Conservation (phyloP, 1,140 invertebrate genomes). For the Pygmarrhopalites habei region DNA sequence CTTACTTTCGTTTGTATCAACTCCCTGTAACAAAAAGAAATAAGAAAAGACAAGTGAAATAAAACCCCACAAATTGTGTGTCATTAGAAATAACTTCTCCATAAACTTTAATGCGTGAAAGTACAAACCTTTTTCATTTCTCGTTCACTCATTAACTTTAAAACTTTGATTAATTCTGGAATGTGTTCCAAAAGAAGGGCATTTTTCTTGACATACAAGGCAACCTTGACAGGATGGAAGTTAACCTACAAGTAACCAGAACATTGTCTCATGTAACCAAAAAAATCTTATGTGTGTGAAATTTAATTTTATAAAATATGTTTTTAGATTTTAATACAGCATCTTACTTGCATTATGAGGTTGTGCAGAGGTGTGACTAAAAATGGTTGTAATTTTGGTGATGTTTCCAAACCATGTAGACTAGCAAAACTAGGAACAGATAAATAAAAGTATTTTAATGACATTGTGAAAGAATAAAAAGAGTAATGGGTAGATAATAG, state of each 20-base stretch:
- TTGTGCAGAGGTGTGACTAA: conserved; percentile 72
- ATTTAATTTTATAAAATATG: not conserved
- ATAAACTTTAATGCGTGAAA: not conserved
- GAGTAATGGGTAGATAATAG: too few relatives aligned
- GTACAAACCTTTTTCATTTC: conserved; percentile 63
- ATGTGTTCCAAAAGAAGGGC: conserved; percentile 66
- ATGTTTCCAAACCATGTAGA: conserved; percentile 72
- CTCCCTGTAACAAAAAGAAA: conserved; percentile 50
- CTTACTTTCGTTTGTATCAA: conserved; percentile 84
- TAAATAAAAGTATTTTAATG: too few relatives aligned
- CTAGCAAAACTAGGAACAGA: too few relatives aligned
- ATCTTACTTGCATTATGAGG: conserved; percentile 67
- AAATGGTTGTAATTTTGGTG: conserved; percentile 65
- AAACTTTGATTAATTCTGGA: conserved; percentile 66
- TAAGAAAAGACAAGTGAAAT: too few relatives aligned
- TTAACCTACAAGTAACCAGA: conserved; percentile 60
- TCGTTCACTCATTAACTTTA: conserved; percentile 75
- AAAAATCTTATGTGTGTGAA: too few relatives aligned
- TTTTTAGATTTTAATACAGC: conserved; percentile 19
- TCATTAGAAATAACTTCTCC: too few relatives aligned
- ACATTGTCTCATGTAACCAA: too few relatives aligned
- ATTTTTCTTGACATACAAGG: conserved; percentile 66
- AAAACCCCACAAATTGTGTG: too few relatives aligned
- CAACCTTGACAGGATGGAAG: conserved; percentile 75
- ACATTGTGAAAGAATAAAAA: too few relatives aligned